phyloP scores from a whole-genome alignment of 2,888 invertebrate genomes.

The Drosophila cyrtoloma region DNA sequence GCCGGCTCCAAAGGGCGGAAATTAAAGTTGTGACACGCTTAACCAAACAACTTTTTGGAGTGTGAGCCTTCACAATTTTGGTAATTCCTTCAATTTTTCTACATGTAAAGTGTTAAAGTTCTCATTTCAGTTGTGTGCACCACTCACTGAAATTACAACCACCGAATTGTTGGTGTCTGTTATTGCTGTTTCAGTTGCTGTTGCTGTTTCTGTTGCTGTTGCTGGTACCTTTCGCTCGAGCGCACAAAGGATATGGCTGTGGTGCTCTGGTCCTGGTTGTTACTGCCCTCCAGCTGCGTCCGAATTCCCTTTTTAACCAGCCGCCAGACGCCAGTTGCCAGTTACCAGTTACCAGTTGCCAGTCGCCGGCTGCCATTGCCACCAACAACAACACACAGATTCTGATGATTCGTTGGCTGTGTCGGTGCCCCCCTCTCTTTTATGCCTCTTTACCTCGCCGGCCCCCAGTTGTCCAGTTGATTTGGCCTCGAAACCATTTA shows the following conservation, averaged over 20 bases:
- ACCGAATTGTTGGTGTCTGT: constrained; percentile 48
- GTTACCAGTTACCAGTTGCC: constrained; percentile 30
- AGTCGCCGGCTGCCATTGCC: constrained; percentile 28
- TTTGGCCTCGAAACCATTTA: constrained; percentile 69
- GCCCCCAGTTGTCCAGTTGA: constrained; percentile 55
- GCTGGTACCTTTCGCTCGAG: constrained; percentile 64
- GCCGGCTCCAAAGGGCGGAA: constrained; percentile 62
- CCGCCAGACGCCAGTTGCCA: constrained; percentile 33
- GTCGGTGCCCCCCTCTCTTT: constrained; percentile 20
- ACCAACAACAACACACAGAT: constrained; percentile 46
- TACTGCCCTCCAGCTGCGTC: constrained; percentile 73
- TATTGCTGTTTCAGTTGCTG: constrained; percentile 31
- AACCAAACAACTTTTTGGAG: constrained; percentile 55
- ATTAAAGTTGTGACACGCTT: constrained; percentile 79
- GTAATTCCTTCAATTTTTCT: constrained; percentile 48
- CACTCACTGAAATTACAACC: constrained; percentile 75
- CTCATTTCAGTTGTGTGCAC: constrained; percentile 27
- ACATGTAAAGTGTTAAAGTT: constrained; percentile 61
- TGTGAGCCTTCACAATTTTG: constrained; percentile 49
- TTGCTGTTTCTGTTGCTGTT: constrained; percentile 40
- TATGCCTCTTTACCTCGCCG: not conserved
- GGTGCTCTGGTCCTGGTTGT: constrained; percentile 39
- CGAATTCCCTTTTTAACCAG: constrained; percentile 58
- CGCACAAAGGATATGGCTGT: constrained; percentile 67
- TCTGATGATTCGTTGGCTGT: constrained; percentile 48